Base-by-base conservation (phyloP, 1,140 invertebrate species). In the Zaprionus lachaisei region DNA sequence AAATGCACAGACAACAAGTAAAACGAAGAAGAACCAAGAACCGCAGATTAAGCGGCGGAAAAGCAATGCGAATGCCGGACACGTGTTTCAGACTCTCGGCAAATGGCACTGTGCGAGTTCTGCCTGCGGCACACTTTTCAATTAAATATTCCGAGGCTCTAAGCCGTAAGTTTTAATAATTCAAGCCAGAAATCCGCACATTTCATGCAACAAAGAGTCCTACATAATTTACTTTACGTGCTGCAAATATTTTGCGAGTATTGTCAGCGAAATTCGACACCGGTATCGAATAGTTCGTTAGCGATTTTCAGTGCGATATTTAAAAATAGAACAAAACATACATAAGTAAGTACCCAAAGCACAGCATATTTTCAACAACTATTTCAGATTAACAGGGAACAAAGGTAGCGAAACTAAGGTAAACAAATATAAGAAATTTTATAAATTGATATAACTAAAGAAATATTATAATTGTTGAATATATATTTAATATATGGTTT, bases 61-160 rank as follows among this genome's bases (percentile, higher is more conserved):
- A 69, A 38, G 41, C 51, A 26, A 60, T 67, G 56, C 41, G 56
- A 68, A 76, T 58, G 44, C 73, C 22, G 68, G 55, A 71, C 62
- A 76, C 73, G 73, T 71, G 73, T 72, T 24, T 1, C 51, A 63
- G 31, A 17, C 20, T 38, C 15, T 55, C 26, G 12, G 7, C 5
- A 41, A n/a, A 34, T 55, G 34, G 38, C 24, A 38, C 49, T 47
- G 20, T 37, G 24, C 22, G 17, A 12, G 22, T 24, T 44, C 38
- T 5, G 38, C 26, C 38, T 37, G 38, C 9, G 24, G 62, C 44
- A 54, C 64, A 54, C 61, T 71, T 66, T 64, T 56, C 84, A 81
- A 79, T 89, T 89, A 79, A 89, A 87, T 87, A 84, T 87, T 89
- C 83, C 83, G 49, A 22, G 78, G 57, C 55, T 60, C 47, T 56